Conservation (phyloP, 1,140 invertebrate genomes). For the Latrodectus geometricus region DNA sequence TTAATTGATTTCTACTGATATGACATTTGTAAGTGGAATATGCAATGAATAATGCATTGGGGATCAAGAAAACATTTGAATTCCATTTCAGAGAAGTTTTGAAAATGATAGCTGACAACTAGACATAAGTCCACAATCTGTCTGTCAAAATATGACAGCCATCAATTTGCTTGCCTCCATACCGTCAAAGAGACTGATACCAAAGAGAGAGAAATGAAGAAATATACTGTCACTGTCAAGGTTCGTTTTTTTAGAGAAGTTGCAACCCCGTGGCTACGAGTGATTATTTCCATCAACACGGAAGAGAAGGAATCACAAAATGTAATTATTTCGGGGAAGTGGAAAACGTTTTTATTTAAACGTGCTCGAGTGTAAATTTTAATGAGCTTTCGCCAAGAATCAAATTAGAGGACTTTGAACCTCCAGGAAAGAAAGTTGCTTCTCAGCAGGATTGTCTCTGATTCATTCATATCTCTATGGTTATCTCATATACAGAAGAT, state of each 20-base stretch:
- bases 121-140: background rate
- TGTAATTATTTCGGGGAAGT: background rate
- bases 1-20: too few species aligned
- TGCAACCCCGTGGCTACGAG: background rate
- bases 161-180: constrained; percentile 13
- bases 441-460: too few species aligned
- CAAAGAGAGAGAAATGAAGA: background rate
- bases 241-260: background rate
- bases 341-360: background rate
- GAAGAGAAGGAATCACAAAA: background rate
- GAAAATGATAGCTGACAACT: too few species aligned
- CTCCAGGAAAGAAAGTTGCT: background rate
- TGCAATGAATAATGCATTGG: too few species aligned
- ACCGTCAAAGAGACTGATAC: background rate
- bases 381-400: background rate
- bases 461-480: too few species aligned
- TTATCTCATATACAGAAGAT: too few species aligned
- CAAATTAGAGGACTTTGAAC: background rate
- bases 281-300: background rate
- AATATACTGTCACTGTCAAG: background rate
- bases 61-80: too few species aligned
- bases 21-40: too few species aligned
- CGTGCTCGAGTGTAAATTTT: background rate
- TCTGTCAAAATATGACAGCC: constrained; percentile 10
- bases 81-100: too few species aligned